phyloP scores from a whole-genome alignment of 2,888 invertebrate species.

The Macrophya alboannulata region DNA sequence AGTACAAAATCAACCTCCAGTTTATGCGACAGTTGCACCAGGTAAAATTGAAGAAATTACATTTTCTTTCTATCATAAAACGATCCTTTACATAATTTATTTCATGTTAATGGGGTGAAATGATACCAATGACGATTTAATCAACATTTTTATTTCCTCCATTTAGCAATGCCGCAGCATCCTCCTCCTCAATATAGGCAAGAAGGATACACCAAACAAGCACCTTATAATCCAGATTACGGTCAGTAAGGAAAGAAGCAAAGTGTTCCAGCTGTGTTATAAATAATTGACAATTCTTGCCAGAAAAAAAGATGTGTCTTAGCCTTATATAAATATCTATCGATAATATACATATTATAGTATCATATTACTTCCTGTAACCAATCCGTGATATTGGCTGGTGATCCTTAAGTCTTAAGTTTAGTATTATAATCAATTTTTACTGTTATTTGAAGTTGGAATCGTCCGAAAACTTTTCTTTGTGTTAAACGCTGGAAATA shows the following conservation, averaged over 20 bases:
- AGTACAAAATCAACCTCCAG: conserved; percentile 55
- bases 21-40: conserved; percentile 63
- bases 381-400: conserved; percentile 26
- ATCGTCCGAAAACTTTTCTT: neutral
- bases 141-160: neutral
- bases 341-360: neutral
- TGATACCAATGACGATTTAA: neutral
- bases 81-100: neutral
- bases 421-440: neutral
- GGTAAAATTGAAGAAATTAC: conserved; percentile 63
- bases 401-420: neutral
- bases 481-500: neutral
- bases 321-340: neutral
- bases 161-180: conserved; percentile 36
- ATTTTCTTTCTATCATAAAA: neutral
- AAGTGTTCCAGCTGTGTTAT: neutral
- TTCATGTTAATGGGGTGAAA: neutral
- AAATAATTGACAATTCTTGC: conserved; percentile 31
- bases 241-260: conserved; percentile 48
- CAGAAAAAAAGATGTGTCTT: conserved; percentile 9
- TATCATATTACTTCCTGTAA: conserved; percentile 12
- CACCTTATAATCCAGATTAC: conserved; percentile 74
- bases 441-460: neutral
- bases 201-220: conserved; percentile 71
- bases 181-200: conserved; percentile 66